Evolutionary conservation across 35 echinoderm and acorn worm genomes (phyloP).

Genomic region (Ptychodera flava): DNA sequence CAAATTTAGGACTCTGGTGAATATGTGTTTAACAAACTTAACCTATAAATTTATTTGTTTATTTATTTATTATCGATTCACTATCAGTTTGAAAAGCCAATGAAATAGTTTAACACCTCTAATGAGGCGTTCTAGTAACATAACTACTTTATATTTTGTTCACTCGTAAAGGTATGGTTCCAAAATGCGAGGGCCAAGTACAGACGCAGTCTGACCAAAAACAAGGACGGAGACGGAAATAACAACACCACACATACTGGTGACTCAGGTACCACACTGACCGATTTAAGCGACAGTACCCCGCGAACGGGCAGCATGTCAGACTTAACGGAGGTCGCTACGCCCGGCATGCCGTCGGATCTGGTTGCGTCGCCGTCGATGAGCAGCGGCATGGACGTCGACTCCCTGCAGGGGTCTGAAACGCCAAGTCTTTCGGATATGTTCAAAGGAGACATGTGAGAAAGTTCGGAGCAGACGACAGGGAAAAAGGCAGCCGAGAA

Average conservation of each 20-base stretch:
- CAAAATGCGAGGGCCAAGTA: constrained; percentile 97
- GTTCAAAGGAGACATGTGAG: not conserved
- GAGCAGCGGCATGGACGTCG: not conserved
- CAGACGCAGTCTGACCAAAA: constrained; percentile 80
- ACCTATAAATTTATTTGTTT: too few relatives aligned
- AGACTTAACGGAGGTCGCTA: not conserved
- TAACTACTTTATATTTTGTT: too few relatives aligned
- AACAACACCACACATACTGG: not conserved
- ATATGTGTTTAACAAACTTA: too few relatives aligned
- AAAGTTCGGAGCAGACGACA: too few relatives aligned
- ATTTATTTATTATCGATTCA: too few relatives aligned
- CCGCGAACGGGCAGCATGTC: not conserved
- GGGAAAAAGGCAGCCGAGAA: too few relatives aligned
- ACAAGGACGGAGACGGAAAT: constrained; percentile 25
- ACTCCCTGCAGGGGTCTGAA: not conserved
- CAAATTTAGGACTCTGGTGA: too few relatives aligned
- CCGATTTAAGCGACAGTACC: not conserved
- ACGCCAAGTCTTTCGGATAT: not conserved
- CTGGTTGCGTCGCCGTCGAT: not conserved
- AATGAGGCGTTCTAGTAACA: too few relatives aligned
- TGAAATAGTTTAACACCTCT: too few relatives aligned
- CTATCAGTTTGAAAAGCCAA: too few relatives aligned
- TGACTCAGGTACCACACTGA: not conserved
- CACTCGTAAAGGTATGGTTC: constrained; percentile 96
- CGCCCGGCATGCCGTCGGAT: not conserved